These are phyloP conservation scores for Pseudochromis fuscus DNA, from an alignment of 2,797 vertebrate genomes.

Conservation along the genomic window DNA sequence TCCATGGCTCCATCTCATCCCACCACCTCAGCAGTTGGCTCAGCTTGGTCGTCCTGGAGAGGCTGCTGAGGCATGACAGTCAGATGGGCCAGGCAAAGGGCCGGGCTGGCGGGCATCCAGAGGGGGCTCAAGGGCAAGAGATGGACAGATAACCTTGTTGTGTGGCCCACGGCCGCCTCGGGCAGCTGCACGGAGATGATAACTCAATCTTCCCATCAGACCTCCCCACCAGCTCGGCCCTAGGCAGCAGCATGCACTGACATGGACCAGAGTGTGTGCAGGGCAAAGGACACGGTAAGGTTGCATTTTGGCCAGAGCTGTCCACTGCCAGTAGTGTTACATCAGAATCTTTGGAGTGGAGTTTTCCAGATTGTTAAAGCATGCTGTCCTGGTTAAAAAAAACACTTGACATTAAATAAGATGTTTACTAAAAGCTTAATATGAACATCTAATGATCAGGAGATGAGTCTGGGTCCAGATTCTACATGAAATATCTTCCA, in stretches of 20 bases:
- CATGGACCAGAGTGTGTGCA: constrained; percentile 35
- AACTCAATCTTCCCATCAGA: constrained; percentile 72
- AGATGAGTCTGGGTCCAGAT: constrained; percentile 16
- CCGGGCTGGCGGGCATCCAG: constrained; percentile 44
- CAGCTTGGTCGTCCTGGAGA: constrained; percentile 59
- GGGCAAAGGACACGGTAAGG: constrained; percentile 16
- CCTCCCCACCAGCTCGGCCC: constrained; percentile 32
- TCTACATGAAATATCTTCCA: constrained; percentile 46
- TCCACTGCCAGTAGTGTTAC: not conserved
- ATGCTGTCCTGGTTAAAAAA: constrained; percentile 8
- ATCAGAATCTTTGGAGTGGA: constrained; percentile 22
- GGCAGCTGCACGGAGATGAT: constrained; percentile 65
- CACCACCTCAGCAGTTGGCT: constrained; percentile 43
- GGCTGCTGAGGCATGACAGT: constrained; percentile 66
- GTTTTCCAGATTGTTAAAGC: not conserved
- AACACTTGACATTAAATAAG: constrained; percentile 9
- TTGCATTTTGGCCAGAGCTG: constrained; percentile 10
- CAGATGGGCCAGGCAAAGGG: constrained; percentile 54
- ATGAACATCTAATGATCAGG: constrained; percentile 1
- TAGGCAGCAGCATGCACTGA: constrained; percentile 32
- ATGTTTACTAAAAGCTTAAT: constrained; percentile 2
- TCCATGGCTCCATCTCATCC: constrained; percentile 34
- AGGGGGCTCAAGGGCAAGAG: constrained; percentile 61
- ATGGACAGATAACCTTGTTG: constrained; percentile 78
- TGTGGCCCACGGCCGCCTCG: constrained; percentile 53